phyloP scores from a whole-genome alignment of 2,888 invertebrate genomes.

The Sipha maydis region DNA sequence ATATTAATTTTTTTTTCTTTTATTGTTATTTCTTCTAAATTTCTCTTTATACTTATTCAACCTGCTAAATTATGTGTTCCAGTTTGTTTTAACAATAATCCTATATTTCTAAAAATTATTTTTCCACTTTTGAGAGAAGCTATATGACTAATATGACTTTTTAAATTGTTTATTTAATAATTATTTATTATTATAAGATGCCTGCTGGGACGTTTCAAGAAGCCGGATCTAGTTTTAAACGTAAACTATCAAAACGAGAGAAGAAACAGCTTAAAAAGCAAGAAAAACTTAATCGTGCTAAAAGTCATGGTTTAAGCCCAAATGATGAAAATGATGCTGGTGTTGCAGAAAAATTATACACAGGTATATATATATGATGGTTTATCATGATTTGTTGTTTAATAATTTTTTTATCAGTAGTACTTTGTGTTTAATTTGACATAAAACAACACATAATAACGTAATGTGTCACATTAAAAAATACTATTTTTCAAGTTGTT shows the following conservation, averaged over 20 bases:
- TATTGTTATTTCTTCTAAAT: constrained; percentile 71
- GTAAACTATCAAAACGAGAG: constrained; percentile 95
- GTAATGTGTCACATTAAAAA: too few species aligned
- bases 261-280: constrained; percentile 98
- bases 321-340: constrained; percentile 77
- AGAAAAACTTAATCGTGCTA: constrained; percentile 84
- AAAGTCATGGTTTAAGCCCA: constrained; percentile 74
- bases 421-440: not conserved
- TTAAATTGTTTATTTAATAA: not conserved
- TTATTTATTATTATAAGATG: constrained; percentile 68
- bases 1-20: too few species aligned
- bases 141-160: too few species aligned
- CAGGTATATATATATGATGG: constrained; percentile 71
- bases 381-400: not conserved
- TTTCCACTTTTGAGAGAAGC: too few species aligned
- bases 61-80: too few species aligned
- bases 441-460: too few species aligned
- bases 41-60: too few species aligned
- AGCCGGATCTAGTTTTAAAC: constrained; percentile 84
- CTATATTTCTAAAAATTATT: too few species aligned
- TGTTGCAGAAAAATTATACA: constrained; percentile 91
- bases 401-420: constrained; percentile 20
- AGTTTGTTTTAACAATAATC: too few species aligned
- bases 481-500: too few species aligned
- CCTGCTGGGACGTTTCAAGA: constrained; percentile 77